Percentiles rank a stretch among this genome's conserved stretches.
Conservation (phyloP, 2,888 invertebrate genomes). For the Volucella inflata region DNA sequence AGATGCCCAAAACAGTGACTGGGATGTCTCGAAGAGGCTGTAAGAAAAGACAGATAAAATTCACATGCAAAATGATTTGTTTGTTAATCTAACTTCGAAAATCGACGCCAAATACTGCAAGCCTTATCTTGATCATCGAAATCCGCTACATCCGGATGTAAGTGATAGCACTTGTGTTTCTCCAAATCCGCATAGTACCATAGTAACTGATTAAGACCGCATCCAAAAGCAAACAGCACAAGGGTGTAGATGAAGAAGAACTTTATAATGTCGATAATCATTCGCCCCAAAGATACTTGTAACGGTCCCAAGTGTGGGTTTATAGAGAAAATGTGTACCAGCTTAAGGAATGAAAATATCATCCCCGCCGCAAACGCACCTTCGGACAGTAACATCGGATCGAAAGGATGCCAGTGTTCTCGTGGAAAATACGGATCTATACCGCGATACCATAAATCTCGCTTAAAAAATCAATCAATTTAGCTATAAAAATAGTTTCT, state of each 20-base stretch:
- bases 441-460: constrained; percentile 87
- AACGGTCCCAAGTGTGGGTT: constrained; percentile 97
- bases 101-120: constrained; percentile 93
- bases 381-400: constrained; percentile 96
- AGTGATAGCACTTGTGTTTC: constrained; percentile 92
- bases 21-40: constrained; percentile 98
- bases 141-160: constrained; percentile 89
- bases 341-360: constrained; percentile 97
- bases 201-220: constrained; percentile 96
- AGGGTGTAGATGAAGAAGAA: constrained; percentile 97
- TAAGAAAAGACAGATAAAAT: constrained; percentile 77
- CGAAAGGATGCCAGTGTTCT: constrained; percentile 96
- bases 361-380: constrained; percentile 97
- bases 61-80: neutral
- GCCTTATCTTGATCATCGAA: constrained; percentile 93
- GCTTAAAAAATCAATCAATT: constrained; percentile 82
- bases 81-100: constrained; percentile 89
- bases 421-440: constrained; percentile 93
- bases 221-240: constrained; percentile 97
- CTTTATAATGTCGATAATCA: constrained; percentile 97
- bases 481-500: neutral
- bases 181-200: constrained; percentile 97
- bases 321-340: constrained; percentile 98
- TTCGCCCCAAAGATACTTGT: constrained; percentile 96
- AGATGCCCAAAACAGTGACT: constrained; percentile 98